Percentiles rank a stretch among this genome's conserved stretches.
Conservation (phyloP, 1,140 invertebrate species). For the Bombus consobrinus region DNA sequence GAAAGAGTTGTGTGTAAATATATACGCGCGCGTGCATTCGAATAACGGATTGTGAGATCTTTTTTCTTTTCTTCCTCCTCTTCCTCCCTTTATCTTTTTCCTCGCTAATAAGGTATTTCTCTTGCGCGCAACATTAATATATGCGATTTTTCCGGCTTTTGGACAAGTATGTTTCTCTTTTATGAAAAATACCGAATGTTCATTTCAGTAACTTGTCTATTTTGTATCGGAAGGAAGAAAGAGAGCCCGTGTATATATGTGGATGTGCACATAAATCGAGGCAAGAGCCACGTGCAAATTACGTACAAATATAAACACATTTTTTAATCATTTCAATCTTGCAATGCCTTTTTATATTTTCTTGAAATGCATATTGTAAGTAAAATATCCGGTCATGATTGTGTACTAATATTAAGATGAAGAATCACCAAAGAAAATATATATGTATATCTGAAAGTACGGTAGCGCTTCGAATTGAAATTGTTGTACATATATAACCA, state of each 20-base stretch:
- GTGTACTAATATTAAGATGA: neutral
- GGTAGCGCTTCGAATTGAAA: neutral
- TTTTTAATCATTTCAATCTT: neutral
- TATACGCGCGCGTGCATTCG: neutral
- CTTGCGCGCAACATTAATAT: neutral
- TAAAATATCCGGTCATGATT: no score
- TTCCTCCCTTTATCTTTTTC: neutral
- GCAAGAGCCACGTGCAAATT: neutral
- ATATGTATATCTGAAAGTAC: neutral
- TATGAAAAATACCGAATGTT: conserved; percentile 68
- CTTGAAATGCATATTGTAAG: neutral
- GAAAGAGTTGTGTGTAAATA: neutral
- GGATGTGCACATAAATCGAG: neutral
- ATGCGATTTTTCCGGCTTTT: conserved; percentile 9
- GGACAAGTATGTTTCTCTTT: conserved; percentile 37
- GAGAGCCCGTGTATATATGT: neutral
- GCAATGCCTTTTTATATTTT: neutral
- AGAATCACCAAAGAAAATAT: neutral
- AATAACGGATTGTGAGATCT: neutral
- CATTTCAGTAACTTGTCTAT: conserved; percentile 31
- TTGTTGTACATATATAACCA: neutral
- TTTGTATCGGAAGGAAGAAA: conserved; percentile 11
- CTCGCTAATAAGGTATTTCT: neutral
- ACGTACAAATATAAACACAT: neutral
- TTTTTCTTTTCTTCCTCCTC: neutral